phyloP scores from a whole-genome alignment of 2,797 vertebrate species.

The Podarcis lilfordi region DNA sequence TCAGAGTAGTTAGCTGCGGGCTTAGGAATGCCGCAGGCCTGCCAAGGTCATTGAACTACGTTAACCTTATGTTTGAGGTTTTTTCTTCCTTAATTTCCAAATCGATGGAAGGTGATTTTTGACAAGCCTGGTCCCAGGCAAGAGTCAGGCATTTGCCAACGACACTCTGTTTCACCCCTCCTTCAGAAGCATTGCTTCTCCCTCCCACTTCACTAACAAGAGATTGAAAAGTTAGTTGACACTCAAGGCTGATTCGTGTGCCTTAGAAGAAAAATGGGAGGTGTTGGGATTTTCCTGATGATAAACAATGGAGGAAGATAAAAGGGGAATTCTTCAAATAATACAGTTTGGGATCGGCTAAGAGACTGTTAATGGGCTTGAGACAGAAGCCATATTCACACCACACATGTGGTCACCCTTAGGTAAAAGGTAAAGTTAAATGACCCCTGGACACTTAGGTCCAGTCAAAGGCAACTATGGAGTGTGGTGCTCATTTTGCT shows the following conservation, averaged over 20 bases:
- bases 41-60: not conserved
- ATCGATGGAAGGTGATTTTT: conserved; percentile 62
- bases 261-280: not conserved
- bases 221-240: not conserved
- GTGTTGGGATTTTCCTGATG: not conserved
- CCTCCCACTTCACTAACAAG: not conserved
- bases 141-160: not conserved
- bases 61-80: not conserved
- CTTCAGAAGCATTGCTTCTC: not conserved
- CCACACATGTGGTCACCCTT: too few relatives aligned
- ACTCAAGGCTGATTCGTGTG: not conserved
- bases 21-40: not conserved
- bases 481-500: too few relatives aligned
- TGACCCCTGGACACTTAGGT: too few relatives aligned
- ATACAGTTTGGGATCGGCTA: not conserved
- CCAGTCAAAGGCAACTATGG: too few relatives aligned
- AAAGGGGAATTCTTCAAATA: not conserved
- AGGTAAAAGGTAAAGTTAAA: too few relatives aligned
- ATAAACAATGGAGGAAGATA: not conserved
- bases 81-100: conserved; percentile 59
- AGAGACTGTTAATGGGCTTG: not conserved
- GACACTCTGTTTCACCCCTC: conserved; percentile 42
- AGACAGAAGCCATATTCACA: too few relatives aligned
- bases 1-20: conserved; percentile 52
- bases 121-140: conserved; percentile 5